Percentiles rank a stretch among this genome's conserved stretches.
Evolutionary conservation across 2,888 invertebrate species (phyloP).

Genomic region (Exephanes ischioxanthus): DNA sequence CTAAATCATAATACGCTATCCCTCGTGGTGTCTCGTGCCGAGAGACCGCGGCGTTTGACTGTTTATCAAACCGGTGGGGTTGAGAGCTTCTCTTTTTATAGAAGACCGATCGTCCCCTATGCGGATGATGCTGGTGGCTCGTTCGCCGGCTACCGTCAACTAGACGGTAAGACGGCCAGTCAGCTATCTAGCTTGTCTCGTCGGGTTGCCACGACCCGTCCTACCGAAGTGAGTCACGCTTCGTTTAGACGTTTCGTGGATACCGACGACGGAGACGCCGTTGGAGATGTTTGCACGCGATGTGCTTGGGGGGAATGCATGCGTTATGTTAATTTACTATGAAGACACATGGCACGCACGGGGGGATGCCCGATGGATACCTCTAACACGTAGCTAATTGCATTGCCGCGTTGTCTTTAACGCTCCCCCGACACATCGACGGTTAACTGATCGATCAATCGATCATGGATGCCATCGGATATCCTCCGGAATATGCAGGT

Average conservation of each 20-base stretch:
- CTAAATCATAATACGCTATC: constrained; percentile 76
- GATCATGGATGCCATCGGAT: constrained; percentile 3
- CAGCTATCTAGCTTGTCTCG: constrained; percentile 42
- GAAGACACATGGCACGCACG: constrained; percentile 12
- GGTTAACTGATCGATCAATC: constrained; percentile 14
- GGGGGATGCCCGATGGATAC: constrained; percentile 44
- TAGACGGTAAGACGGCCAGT: constrained; percentile 23
- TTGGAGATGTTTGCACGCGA: constrained; percentile 68
- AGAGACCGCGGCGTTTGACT: constrained; percentile 51
- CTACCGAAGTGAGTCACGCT: constrained; percentile 59
- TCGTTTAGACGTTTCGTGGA: constrained; percentile 51
- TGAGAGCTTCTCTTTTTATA: constrained; percentile 61
- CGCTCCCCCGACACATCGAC: constrained; percentile 5
- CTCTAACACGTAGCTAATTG: constrained; percentile 70
- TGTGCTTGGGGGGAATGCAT: constrained; percentile 25
- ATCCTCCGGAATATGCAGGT: not conserved
- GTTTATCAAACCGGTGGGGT: constrained; percentile 72
- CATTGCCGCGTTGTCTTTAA: constrained; percentile 60
- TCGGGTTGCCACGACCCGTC: constrained; percentile 36
- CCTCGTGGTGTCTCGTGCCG: constrained; percentile 61
- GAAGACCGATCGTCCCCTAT: constrained; percentile 40
- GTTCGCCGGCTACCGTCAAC: constrained; percentile 30
- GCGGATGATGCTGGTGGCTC: constrained; percentile 17
- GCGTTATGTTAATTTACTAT: constrained; percentile 31
- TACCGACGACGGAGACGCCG: constrained; percentile 36